phyloP scores from a whole-genome alignment of 1,140 invertebrate genomes.

The Atta cephalotes region DNA sequence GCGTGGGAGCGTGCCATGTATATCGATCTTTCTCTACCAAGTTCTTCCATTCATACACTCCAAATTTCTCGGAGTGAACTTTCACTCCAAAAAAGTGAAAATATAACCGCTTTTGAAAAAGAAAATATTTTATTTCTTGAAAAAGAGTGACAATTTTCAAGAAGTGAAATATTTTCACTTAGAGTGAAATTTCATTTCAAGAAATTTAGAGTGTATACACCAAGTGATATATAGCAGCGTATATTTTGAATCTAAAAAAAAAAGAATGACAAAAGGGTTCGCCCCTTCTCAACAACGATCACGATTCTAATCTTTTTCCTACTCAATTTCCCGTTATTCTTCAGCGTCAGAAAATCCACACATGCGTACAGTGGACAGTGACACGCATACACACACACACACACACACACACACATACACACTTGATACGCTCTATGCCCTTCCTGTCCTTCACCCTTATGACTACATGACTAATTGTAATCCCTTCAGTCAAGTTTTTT shows the following conservation, averaged over 20 bases:
- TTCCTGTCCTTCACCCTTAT: too few species aligned
- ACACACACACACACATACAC: not conserved
- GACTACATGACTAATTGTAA: not conserved
- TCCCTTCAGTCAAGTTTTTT: not conserved
- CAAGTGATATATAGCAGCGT: constrained; percentile 22
- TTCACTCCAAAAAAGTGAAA: too few species aligned
- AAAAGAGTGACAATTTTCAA: too few species aligned
- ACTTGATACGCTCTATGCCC: not conserved
- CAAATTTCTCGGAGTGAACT: too few species aligned
- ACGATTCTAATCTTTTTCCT: constrained; percentile 40
- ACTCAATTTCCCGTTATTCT: constrained; percentile 29
- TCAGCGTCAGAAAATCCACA: constrained; percentile 16
- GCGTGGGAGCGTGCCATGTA: constrained; percentile 23
- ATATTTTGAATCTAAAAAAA: constrained; percentile 13
- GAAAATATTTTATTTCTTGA: too few species aligned
- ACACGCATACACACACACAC: not conserved
- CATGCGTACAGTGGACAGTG: not conserved
- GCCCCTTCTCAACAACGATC: constrained; percentile 12
- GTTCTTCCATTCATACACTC: constrained; percentile 19
- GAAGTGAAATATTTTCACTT: too few species aligned
- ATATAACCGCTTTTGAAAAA: too few species aligned
- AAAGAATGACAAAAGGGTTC: too few species aligned
- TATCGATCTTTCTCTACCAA: constrained; percentile 30
- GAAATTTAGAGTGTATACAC: too few species aligned
- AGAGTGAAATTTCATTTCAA: too few species aligned